Base-by-base conservation (phyloP, 2,888 invertebrate species). In the Hypena proboscidalis region DNA sequence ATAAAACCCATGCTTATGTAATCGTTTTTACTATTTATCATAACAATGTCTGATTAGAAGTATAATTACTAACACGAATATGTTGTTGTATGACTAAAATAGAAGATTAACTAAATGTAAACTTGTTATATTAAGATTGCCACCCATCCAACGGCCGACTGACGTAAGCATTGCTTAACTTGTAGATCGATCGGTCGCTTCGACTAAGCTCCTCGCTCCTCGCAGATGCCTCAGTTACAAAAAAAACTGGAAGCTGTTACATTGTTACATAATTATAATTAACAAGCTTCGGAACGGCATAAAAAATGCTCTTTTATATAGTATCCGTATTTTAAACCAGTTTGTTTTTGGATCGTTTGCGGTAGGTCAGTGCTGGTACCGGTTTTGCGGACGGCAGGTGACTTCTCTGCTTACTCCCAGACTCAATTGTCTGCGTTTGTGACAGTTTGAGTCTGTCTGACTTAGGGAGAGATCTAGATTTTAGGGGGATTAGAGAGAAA, bases 41-140 rank as follows among this genome's bases (percentile, higher is more conserved):
- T 53, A 64, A 67, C 60, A 77, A 77, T 77, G 66, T 66, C 65
- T 70, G 66, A 64, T 73, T 70, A 74, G 51, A 62, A 60, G 58
- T 55, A 57, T 61, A 74, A 77, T 77, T 77, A 70, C 35, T 46
- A 49, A 63, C 71, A 68, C 70, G 69, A 63, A 67, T 62, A 63
- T 66, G 56, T n/a, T 65, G 58, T 63, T 63, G 66, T 59, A 55
- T 62, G 39, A 15, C 8, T 42, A 22, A 66, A 66, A 63, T 58
- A 62, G 62, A 43, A 30, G 63, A 34, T 62, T 62, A 63, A 63
- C 45, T 48, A 54, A n/a, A 53, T 49, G 50, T 66, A 48, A 63
- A 59, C 45, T 32, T 35, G 26, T 58, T 58, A 51, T 34, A 39
- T 43, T 39, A 44, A n/a, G n/a, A n/a, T n/a, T n/a, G n/a, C n/a